Evolutionary conservation across 1,140 invertebrate genomes (phyloP).

Genomic region (Apis laboriosa): DNA sequence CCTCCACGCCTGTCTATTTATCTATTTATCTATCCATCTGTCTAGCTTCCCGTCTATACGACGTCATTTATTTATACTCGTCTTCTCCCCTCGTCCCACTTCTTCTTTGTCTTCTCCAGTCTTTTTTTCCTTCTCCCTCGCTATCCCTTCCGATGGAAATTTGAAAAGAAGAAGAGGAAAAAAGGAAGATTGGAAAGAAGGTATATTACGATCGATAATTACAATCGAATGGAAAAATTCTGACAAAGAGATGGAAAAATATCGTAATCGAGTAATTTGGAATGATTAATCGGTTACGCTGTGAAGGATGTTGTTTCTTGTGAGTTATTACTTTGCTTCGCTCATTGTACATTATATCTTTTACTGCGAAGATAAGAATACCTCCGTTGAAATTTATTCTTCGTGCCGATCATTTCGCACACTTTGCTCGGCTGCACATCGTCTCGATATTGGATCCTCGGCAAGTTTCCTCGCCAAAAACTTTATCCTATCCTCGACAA

Average conservation of each 20-base stretch:
- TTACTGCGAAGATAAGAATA: no score
- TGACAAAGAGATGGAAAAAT: no score
- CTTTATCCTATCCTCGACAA: constrained; percentile 1
- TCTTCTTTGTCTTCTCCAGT: background rate
- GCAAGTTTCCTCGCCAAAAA: constrained; percentile 12
- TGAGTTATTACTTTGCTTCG: no score
- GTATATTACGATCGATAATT: no score
- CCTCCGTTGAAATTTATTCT: background rate
- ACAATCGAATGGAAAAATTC: no score
- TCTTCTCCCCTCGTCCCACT: background rate
- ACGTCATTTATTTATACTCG: constrained; percentile 19
- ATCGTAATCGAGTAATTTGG: no score
- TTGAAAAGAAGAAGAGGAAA: no score
- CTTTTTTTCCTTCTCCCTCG: background rate
- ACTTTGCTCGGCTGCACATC: background rate
- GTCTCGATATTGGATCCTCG: background rate
- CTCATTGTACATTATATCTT: no score
- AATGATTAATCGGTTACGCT: no score
- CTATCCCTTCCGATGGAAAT: no score
- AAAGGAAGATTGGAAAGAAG: no score
- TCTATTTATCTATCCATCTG: constrained; percentile 35
- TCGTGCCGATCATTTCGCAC: background rate
- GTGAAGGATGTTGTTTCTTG: no score
- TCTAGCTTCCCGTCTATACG: background rate
- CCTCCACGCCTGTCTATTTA: constrained; percentile 9